These are phyloP conservation scores for Xyrichtys novacula DNA, from an alignment of 2,797 vertebrate species.

Conservation along the genomic window DNA sequence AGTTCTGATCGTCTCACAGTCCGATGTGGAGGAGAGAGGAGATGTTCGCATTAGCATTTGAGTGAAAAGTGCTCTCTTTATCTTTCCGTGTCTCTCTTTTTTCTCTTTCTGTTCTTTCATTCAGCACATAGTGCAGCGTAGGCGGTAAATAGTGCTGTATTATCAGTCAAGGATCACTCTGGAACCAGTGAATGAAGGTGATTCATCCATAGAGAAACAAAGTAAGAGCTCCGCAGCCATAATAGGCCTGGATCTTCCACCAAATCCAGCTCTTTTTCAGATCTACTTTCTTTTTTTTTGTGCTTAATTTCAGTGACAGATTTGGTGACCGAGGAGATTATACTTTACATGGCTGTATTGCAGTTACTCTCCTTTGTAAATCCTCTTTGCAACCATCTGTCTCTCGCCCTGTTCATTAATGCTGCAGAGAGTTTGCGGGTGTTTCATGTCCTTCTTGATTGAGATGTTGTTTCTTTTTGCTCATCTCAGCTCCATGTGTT, in stretches of 20 bases:
- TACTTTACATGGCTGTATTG: constrained; percentile 33
- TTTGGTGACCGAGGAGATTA: constrained; percentile 49
- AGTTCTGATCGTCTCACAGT: constrained; percentile 62
- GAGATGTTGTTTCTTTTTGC: constrained; percentile 17
- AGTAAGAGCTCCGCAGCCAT: constrained; percentile 45
- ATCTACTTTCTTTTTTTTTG: constrained; percentile 19
- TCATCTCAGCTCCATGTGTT: constrained; percentile 7
- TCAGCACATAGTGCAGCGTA: constrained; percentile 58
- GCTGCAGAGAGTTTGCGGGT: constrained; percentile 32
- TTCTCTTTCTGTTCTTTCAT: constrained; percentile 53
- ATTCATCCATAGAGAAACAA: constrained; percentile 68
- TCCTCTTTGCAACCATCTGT: constrained; percentile 69
- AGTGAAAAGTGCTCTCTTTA: constrained; percentile 48
- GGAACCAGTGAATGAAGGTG: constrained; percentile 75
- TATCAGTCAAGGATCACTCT: constrained; percentile 75
- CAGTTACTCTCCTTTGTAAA: constrained; percentile 57
- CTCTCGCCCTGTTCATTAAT: constrained; percentile 54
- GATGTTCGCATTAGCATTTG: constrained; percentile 60
- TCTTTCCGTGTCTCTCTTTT: neutral
- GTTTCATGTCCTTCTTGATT: constrained; percentile 31
- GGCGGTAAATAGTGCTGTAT: constrained; percentile 70
- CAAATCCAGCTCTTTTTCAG: constrained; percentile 33
- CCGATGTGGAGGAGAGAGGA: constrained; percentile 25
- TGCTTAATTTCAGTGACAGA: constrained; percentile 41
- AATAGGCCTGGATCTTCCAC: constrained; percentile 32